A percentile compares a stretch with the other conserved stretches of the same genome.
These are phyloP conservation scores for Thryonomys swinderianus DNA, from an alignment of 2,113 vertebrate species.

Conservation along the genomic window DNA sequence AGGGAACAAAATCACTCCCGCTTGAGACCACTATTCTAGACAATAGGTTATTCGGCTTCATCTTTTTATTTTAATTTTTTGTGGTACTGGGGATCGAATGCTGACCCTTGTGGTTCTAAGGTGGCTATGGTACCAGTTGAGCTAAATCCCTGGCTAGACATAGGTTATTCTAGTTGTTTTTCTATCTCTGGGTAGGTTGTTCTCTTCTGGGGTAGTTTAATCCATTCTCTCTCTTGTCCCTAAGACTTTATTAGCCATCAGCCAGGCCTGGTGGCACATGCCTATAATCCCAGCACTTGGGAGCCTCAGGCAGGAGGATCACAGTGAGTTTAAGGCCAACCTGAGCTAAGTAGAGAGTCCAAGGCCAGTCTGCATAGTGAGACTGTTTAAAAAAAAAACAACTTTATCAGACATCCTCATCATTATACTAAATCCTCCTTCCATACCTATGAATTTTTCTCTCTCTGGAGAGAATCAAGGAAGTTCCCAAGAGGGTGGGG, in stretches of 20 bases:
- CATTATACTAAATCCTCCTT: not conserved
- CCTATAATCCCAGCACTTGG: not conserved
- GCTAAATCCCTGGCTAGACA: not conserved
- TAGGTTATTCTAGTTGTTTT: not conserved
- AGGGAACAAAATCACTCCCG: not conserved
- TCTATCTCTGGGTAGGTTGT: not conserved
- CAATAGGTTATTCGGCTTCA: too few species aligned
- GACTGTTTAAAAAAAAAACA: not conserved
- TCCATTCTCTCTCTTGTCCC: not conserved
- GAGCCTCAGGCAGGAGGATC: not conserved
- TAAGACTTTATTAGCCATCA: not conserved
- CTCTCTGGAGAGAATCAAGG: not conserved
- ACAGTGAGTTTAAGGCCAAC: not conserved
- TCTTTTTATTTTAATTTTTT: too few species aligned
- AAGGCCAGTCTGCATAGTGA: not conserved
- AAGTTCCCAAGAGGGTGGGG: not conserved
- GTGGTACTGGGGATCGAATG: too few species aligned
- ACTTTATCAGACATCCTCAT: not conserved
- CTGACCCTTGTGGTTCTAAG: too few species aligned
- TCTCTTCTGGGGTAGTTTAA: not conserved
- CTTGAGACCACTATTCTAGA: not conserved
- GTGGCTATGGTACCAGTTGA: too few species aligned
- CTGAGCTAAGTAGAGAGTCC: not conserved
- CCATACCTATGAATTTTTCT: not conserved
- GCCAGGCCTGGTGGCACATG: not conserved